Conservation (phyloP, 1,140 invertebrate species). For the Drosophila pachea region DNA sequence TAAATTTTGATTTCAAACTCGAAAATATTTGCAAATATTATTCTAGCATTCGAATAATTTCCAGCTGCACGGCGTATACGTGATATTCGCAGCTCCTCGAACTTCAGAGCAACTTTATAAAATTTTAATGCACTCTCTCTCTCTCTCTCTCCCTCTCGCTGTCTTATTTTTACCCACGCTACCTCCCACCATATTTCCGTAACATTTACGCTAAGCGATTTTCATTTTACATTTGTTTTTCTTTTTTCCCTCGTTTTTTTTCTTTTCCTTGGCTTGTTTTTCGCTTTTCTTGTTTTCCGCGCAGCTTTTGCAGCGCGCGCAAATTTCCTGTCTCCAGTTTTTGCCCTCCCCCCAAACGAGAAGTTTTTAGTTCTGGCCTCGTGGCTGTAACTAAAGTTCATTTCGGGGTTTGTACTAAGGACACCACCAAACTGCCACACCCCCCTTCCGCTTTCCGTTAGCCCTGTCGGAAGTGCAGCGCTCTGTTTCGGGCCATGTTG, state of each 20-base stretch:
- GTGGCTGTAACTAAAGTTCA: conserved; percentile 30
- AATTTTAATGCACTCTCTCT: conserved; percentile 3
- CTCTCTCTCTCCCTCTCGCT: not conserved
- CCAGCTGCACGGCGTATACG: conserved; percentile 8
- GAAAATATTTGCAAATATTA: not conserved
- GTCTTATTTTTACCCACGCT: not conserved
- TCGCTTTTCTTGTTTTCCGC: conserved; percentile 19
- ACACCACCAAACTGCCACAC: no score
- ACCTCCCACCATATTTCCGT: conserved; percentile 25
- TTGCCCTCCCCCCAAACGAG: conserved; percentile 8
- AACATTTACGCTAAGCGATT: conserved; percentile 42
- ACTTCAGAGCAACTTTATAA: conserved; percentile 10
- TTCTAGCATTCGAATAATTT: not conserved
- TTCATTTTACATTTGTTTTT: conserved; percentile 21
- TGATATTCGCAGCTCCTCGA: conserved; percentile 12
- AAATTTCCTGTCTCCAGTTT: conserved; percentile 39
- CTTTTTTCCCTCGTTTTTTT: not conserved
- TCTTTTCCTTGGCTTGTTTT: conserved; percentile 1
- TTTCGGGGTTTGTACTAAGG: conserved; percentile 15
- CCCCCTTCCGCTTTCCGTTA: no score
- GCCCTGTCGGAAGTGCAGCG: conserved; percentile 27
- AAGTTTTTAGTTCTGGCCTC: conserved; percentile 32
- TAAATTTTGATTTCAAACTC: not conserved
- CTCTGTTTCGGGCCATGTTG: conserved; percentile 3
- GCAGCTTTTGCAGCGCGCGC: conserved; percentile 27